A percentile compares a stretch with the other conserved stretches of the same genome.
Conservation (phyloP, 2,888 invertebrate species). For the Drosophila ochracea region DNA sequence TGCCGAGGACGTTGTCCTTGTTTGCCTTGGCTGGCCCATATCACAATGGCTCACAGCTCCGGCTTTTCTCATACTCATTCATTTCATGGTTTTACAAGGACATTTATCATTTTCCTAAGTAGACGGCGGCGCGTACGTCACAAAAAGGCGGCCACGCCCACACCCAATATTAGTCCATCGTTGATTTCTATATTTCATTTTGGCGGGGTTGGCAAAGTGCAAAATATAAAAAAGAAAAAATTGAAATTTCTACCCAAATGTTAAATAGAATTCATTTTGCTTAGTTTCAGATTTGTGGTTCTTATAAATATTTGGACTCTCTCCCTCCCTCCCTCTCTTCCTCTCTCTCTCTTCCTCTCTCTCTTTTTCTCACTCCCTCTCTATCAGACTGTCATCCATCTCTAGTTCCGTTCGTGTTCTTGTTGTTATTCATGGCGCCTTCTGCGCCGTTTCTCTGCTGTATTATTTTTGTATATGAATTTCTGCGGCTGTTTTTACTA, state of each 20-base stretch:
- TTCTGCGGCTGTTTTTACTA: constrained; percentile 37
- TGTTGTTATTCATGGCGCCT: constrained; percentile 65
- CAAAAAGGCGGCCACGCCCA: constrained; percentile 60
- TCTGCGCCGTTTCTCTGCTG: constrained; percentile 42
- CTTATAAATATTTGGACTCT: constrained; percentile 37
- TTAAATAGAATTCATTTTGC: constrained; percentile 77
- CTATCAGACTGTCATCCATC: neutral
- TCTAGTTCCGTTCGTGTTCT: constrained; percentile 2
- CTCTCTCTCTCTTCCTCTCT: neutral
- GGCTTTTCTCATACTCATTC: constrained; percentile 68
- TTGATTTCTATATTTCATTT: constrained; percentile 71
- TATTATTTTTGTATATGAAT: constrained; percentile 70
- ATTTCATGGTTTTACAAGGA: constrained; percentile 79
- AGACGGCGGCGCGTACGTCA: constrained; percentile 70
- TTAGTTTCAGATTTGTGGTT: constrained; percentile 65
- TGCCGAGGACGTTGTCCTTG: constrained; percentile 60
- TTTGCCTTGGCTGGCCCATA: constrained; percentile 58
- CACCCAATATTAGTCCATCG: constrained; percentile 30
- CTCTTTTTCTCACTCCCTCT: neutral
- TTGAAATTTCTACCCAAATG: constrained; percentile 69
- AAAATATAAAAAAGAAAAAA: constrained; percentile 35
- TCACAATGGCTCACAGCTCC: constrained; percentile 16
- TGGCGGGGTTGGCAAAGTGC: constrained; percentile 2
- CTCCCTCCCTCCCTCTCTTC: neutral
- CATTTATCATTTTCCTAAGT: constrained; percentile 80